These are phyloP conservation scores for Meganola albula DNA, from an alignment of 2,888 invertebrate genomes.

Conservation along the genomic window DNA sequence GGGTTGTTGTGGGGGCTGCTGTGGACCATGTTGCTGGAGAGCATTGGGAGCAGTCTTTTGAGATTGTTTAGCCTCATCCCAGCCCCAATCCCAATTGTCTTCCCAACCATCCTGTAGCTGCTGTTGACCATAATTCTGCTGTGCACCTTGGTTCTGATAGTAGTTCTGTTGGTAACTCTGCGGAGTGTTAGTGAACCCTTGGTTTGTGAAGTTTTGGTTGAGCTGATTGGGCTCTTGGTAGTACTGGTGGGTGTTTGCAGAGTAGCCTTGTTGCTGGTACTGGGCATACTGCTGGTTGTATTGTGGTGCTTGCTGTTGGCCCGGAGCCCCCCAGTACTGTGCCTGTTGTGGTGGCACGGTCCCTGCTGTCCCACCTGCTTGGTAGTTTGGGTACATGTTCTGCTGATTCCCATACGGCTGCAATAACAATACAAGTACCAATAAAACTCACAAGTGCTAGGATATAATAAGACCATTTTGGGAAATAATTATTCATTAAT, in stretches of 20 bases:
- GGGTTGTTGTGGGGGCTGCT: not conserved
- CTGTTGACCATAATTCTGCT: conserved; percentile 38
- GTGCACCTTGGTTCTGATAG: conserved; percentile 46
- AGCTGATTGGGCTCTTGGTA: conserved; percentile 44
- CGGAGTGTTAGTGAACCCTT: conserved; percentile 35
- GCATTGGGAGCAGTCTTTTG: conserved; percentile 39
- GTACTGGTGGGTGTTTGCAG: conserved; percentile 52
- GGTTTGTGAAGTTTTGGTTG: conserved; percentile 50
- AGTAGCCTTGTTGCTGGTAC: conserved; percentile 54
- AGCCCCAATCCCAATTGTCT: conserved; percentile 79
- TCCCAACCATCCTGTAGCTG: conserved; percentile 58
- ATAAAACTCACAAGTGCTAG: too few relatives aligned
- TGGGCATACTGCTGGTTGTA: conserved; percentile 67
- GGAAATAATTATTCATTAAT: too few relatives aligned
- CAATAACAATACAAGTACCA: conserved; percentile 30
- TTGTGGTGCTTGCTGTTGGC: conserved; percentile 38
- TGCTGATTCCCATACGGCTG: conserved; percentile 60
- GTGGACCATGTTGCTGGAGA: conserved; percentile 20
- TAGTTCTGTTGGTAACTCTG: conserved; percentile 51
- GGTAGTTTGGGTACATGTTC: conserved; percentile 54
- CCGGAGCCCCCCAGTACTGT: conserved; percentile 50
- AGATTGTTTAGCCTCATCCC: conserved; percentile 75
- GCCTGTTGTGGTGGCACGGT: conserved; percentile 46
- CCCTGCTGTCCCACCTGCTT: conserved; percentile 28
- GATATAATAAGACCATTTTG: too few relatives aligned